Evolutionary conservation across 2,797 vertebrate genomes (phyloP).

Genomic region (Harpagifer antarcticus): DNA sequence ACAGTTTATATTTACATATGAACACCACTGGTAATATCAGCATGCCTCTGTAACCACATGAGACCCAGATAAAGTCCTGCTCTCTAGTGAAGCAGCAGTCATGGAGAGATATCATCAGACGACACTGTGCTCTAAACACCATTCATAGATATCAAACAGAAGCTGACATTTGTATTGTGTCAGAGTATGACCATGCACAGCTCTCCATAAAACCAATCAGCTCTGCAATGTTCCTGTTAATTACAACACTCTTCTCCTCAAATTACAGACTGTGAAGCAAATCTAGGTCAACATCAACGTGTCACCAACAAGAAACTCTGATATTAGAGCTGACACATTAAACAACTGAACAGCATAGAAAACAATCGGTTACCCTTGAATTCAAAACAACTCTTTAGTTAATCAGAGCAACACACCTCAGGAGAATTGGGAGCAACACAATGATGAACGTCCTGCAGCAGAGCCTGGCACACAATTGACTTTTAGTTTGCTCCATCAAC

Average conservation of each 20-base stretch:
- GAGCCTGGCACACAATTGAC: slow-evolving; percentile 12
- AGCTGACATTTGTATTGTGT: slow-evolving; percentile 24
- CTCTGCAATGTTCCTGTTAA: neutral
- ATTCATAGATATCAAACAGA: slow-evolving; percentile 43
- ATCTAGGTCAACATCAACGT: slow-evolving; percentile 33
- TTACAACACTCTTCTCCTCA: slow-evolving; percentile 10
- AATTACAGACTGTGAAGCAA: slow-evolving; percentile 16
- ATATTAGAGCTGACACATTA: slow-evolving; percentile 51
- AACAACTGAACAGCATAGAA: slow-evolving; percentile 39
- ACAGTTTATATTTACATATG: slow-evolving; percentile 73
- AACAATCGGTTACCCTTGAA: slow-evolving; percentile 15
- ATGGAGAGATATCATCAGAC: slow-evolving; percentile 39
- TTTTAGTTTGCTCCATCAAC: slow-evolving; percentile 55
- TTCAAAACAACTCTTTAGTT: neutral
- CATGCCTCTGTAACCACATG: slow-evolving; percentile 60
- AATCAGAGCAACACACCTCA: slow-evolving; percentile 44
- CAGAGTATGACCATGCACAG: slow-evolving; percentile 29
- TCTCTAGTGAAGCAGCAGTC: slow-evolving; percentile 42
- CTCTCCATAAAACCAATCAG: slow-evolving; percentile 17
- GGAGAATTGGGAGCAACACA: slow-evolving; percentile 44
- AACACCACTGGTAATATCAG: slow-evolving; percentile 59
- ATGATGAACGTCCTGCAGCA: slow-evolving; percentile 40
- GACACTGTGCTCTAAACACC: slow-evolving; percentile 46
- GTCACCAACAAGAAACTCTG: slow-evolving; percentile 43
- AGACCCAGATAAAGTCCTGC: slow-evolving; percentile 45